Evolutionary conservation across 2,797 vertebrate genomes (phyloP), one percentile per base, ranked within the genome.

Genomic region (Salmo trutta): DNA sequence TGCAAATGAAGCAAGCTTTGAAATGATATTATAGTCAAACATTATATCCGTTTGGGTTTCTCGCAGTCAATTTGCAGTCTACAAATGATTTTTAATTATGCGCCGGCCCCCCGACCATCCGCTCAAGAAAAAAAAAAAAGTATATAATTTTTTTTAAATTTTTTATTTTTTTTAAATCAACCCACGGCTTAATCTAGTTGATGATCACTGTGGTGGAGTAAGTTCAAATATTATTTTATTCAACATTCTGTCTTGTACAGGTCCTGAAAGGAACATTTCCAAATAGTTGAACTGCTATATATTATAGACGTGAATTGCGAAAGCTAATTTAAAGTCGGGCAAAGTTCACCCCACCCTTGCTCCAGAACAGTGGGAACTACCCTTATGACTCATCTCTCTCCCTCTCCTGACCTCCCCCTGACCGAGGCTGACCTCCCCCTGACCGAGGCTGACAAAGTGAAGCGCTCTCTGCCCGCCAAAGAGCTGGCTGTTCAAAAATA

Each of bases 401-500:
- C n/a, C n/a, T n/a, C n/a, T n/a, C n/a, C n/a, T n/a, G n/a, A n/a
- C n/a, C n/a, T n/a, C n/a, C n/a, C 12, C 59, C 12, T 66, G 24
- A 24, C 62, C 29, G 47, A 0, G 19, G 36, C 75, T 56, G 75
- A 59, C 52, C 33, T 59, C n/a, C 15, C 5, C 19, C 24, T 33
- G 27, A 27, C 64, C 27, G 36, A 0, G 19, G 47, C 76, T 62
- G 75, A 59, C 53, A 77, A 53, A 70, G 72, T 33, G 51, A 62
- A 62, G 59, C n/a, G 6, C 21, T 62, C 59, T 10, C 33, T 17
- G 21, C 4, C 47, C 54, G n/a, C 5, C 70, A 67, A 62, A 62
- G 16, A n/a, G 12, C 54, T 74, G 64, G 29, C n/a, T 53, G 17
- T 53, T 41, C 31, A 14, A 16, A 72, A 68, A 84, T 74, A 84